Evolutionary conservation across 2,888 invertebrate species (phyloP).

Genomic region (Stramonita haemastoma): DNA sequence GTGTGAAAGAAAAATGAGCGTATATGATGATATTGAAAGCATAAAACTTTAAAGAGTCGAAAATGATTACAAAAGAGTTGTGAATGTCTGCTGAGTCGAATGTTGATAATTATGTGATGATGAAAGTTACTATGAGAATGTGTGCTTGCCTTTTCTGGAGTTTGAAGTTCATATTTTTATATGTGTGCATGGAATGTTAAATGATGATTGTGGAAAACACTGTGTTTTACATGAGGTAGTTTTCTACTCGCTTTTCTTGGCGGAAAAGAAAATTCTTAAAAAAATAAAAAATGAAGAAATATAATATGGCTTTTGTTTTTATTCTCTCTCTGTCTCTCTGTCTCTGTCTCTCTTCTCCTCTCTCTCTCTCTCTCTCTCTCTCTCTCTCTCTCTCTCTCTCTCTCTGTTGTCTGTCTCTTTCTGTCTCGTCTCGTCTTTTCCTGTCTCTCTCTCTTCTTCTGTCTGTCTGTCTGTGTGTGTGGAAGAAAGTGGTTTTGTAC

Average conservation of each 20-base stretch:
- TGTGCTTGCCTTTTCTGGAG: too few relatives aligned
- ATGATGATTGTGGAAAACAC: neutral
- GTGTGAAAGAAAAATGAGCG: too few relatives aligned
- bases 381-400: neutral
- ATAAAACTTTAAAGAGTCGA: too few relatives aligned
- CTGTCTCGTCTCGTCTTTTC: too few relatives aligned
- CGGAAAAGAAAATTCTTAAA: neutral
- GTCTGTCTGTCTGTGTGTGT: neutral
- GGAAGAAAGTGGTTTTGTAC: too few relatives aligned
- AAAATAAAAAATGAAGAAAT: neutral
- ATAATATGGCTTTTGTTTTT: neutral
- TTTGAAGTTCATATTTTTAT: too few relatives aligned
- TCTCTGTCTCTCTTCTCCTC: neutral
- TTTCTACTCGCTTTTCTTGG: conserved; percentile 25
- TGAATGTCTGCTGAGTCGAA: neutral
- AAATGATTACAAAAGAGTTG: too few relatives aligned
- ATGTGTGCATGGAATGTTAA: neutral
- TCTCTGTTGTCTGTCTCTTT: conserved; percentile 9
- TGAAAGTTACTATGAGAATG: neutral
- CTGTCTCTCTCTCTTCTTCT: conserved; percentile 11
- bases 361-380: neutral
- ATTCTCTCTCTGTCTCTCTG: conserved; percentile 16
- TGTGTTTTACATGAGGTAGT: neutral
- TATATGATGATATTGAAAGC: too few relatives aligned
- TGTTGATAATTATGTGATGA: neutral